Base-by-base conservation (phyloP, 64 coral and sea anemone species). In the Montipora foliosa region DNA sequence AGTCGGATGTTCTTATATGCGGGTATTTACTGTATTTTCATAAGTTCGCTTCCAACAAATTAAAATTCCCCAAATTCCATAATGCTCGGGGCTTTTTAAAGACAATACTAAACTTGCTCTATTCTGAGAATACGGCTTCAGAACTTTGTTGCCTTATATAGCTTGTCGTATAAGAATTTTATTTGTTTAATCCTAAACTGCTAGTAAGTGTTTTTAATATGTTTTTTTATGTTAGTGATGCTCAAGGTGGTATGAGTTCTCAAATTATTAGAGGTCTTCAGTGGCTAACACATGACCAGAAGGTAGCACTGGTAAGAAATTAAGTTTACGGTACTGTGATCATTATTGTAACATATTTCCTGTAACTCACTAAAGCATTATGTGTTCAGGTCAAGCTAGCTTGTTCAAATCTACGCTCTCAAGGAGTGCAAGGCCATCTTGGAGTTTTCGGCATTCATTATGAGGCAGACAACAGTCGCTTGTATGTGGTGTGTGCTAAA, bases 401-500 rank as follows among this genome's bases (percentile, higher is more conserved):
- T 20, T 95, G 94, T 76, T 44, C 62, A 77, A 77, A 79, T 45
- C 77, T 95, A 5, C 94, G 83, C 8, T 29, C 29, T 61, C 22
- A 10, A 24, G 89, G 94, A 8, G 94, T 95, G 24, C 50, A 67
- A 57, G 89, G 89, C 67, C 94, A 95, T 78, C 25, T 95, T 44
- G 94, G 94, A 61, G 94, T 95, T 8, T 92, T 95, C 69, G 89
- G 94, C 15, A 22, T 88, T 71, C 83, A 92, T 57, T 95, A 91
- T 82, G 89, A 92, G 67, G 90, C 94, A 44, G 94, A 95, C 44
- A 95, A 95, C 89, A 95, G 89, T 46, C 94, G 94, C 12, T 14
- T 92, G 89, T 95, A 91, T 82, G 76, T 95, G 7, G 94, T 95
- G 44, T 95, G 94, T 79, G 83, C 89, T 48, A 95, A 95, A 71